phyloP scores from a whole-genome alignment of 53 echinoderm and acorn worm genomes.

The Crossaster papposus region DNA sequence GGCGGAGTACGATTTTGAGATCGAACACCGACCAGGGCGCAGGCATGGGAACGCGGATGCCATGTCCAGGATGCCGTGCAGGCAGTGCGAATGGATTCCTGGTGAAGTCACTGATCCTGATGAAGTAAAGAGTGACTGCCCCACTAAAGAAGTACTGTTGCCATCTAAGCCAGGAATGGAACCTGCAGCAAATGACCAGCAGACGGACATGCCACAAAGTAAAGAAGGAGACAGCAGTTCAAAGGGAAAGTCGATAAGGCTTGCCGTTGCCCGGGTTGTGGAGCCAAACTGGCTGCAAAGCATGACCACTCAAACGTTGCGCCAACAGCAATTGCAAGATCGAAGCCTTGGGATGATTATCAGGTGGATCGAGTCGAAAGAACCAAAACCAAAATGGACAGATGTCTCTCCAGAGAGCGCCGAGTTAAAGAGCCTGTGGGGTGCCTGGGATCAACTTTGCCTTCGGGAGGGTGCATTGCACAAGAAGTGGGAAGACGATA shows the following conservation, averaged over 20 bases:
- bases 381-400: not conserved
- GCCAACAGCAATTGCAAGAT: not conserved
- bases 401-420: conserved; percentile 1
- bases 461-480: conserved; percentile 8
- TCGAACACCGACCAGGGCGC: conserved; percentile 26
- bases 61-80: conserved; percentile 30
- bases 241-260: not conserved
- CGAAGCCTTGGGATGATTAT: not conserved
- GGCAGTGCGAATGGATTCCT: not conserved
- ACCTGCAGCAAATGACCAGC: too few relatives aligned
- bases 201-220: not conserved
- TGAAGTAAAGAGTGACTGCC: not conserved
- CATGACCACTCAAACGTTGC: not conserved
- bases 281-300: not conserved
- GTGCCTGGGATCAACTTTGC: conserved; percentile 34
- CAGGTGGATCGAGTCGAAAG: not conserved
- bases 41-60: conserved; percentile 26
- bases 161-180: not conserved
- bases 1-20: conserved; percentile 5
- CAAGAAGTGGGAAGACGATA: not conserved
- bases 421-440: not conserved
- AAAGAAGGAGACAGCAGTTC: not conserved
- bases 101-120: not conserved
- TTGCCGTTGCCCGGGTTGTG: not conserved
- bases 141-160: not conserved